These are phyloP conservation scores for Pogoniulus pusillus DNA, from an alignment of 2,797 vertebrate genomes.

Conservation along the genomic window DNA sequence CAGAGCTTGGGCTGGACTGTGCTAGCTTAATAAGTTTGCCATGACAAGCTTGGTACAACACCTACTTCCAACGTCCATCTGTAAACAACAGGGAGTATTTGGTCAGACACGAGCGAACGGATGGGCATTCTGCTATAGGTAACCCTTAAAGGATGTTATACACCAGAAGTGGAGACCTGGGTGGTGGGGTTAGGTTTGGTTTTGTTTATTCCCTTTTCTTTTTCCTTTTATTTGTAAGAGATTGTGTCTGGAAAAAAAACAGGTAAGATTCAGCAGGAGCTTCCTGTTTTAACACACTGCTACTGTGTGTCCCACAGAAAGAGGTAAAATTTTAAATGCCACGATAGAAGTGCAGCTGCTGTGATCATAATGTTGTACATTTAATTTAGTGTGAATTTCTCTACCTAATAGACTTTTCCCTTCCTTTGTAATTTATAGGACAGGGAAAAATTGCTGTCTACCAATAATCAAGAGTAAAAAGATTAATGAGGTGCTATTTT, in stretches of 20 bases:
- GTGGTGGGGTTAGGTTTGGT: fast-evolving
- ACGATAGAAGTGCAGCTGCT: neutral
- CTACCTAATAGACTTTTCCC: neutral
- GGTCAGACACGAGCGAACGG: neutral
- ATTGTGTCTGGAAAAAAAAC: neutral
- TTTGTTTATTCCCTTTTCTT: no score
- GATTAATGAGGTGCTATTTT: neutral
- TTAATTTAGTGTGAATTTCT: neutral
- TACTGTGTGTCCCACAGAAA: neutral
- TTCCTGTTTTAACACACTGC: neutral
- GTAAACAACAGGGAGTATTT: neutral
- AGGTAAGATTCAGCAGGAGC: neutral
- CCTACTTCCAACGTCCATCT: neutral
- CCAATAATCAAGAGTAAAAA: slow-evolving; percentile 13
- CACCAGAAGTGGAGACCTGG: neutral
- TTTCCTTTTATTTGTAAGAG: neutral
- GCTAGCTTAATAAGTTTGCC: neutral
- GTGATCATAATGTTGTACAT: neutral
- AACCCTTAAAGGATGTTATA: no score
- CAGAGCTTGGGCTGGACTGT: fast-evolving
- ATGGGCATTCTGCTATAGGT: neutral
- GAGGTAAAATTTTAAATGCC: neutral
- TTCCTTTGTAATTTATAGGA: neutral
- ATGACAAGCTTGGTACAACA: fast-evolving
- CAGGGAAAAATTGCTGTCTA: slow-evolving; percentile 23